Conservation (phyloP, 2,888 invertebrate genomes). For the Keiferia lycopersicella region DNA sequence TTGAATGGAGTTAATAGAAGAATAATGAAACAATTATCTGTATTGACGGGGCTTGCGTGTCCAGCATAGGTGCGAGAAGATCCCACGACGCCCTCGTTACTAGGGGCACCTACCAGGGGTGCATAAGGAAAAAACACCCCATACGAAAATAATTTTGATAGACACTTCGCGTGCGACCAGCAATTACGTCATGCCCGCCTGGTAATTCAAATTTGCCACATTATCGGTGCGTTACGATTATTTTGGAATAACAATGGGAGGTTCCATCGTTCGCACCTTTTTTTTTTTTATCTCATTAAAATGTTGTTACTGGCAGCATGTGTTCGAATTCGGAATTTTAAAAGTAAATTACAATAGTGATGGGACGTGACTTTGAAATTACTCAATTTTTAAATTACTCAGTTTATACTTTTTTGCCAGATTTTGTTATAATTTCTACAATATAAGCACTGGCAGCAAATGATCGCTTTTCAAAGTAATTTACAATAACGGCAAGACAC, state of each 20-base stretch:
- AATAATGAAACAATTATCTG: constrained; percentile 79
- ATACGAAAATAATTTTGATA: constrained; percentile 78
- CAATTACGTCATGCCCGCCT: constrained; percentile 64
- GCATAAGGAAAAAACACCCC: constrained; percentile 67
- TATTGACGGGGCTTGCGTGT: constrained; percentile 52
- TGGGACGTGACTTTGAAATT: constrained; percentile 28
- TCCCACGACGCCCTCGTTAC: constrained; percentile 49
- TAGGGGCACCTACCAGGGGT: constrained; percentile 61
- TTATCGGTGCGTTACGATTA: constrained; percentile 72
- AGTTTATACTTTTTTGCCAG: neutral
- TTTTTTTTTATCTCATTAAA: constrained; percentile 64
- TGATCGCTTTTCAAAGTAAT: constrained; percentile 13
- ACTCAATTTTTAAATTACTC: constrained; percentile 16
- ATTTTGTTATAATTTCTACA: too few relatives aligned
- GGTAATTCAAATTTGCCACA: constrained; percentile 75
- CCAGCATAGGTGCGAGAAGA: constrained; percentile 50
- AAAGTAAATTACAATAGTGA: too few relatives aligned
- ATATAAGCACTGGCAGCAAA: constrained; percentile 41
- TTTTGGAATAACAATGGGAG: constrained; percentile 61
- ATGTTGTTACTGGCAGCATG: constrained; percentile 54
- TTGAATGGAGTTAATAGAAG: constrained; percentile 76
- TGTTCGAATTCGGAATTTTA: constrained; percentile 17
- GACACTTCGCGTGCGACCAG: constrained; percentile 77
- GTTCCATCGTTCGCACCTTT: constrained; percentile 71
- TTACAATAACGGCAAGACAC: too few relatives aligned